phyloP scores from a whole-genome alignment of 2,113 vertebrate species.

The Zonotrichia leucophrys region DNA sequence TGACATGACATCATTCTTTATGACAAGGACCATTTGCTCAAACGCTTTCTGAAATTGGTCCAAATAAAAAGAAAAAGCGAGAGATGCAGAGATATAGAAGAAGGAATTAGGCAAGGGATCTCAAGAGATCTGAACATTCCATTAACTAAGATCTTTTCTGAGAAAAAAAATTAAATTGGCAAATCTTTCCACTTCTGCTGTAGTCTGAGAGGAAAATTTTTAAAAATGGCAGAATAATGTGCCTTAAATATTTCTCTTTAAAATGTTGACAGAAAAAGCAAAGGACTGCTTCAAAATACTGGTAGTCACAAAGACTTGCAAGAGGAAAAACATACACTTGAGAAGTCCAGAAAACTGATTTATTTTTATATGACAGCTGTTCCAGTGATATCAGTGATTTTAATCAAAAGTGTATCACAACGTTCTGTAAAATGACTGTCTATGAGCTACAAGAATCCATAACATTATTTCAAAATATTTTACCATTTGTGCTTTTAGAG shows the following conservation, averaged over 20 bases:
- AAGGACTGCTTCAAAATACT: background rate
- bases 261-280: background rate
- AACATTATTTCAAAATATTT: background rate
- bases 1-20: background rate
- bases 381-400: background rate
- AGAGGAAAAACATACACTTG: background rate
- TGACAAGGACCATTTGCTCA: background rate
- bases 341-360: background rate
- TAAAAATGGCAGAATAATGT: accelerated
- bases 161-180: background rate
- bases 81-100: background rate
- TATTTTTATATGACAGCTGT: background rate
- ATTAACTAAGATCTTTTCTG: background rate
- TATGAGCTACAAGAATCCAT: background rate
- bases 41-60: background rate
- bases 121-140: background rate
- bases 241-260: background rate
- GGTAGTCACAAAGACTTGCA: background rate
- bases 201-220: background rate
- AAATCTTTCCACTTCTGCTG: background rate
- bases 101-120: background rate
- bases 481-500: background rate
- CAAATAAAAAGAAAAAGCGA: background rate
- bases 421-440: background rate
- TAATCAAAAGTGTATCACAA: background rate